Evolutionary conservation across 2,797 vertebrate genomes (phyloP).

Genomic region (Muscicapa striata): DNA sequence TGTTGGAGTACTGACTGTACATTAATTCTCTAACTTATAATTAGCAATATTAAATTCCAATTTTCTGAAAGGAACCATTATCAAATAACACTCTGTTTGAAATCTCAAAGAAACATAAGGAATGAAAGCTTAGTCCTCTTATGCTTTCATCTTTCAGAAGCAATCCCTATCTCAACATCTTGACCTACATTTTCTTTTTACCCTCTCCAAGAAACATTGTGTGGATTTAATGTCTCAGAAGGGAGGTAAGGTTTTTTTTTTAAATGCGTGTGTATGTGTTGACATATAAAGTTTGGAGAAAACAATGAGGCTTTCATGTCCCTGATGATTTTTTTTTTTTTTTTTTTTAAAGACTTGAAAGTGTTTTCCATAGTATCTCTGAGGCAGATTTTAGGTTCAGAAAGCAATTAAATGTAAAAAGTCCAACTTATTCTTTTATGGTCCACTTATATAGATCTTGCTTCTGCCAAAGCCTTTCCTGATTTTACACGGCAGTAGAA

Average conservation of each 20-base stretch:
- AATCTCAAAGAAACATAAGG: conserved; percentile 68
- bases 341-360: background rate
- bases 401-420: background rate
- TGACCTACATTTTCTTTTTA: conserved; percentile 72
- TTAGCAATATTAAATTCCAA: conserved; percentile 66
- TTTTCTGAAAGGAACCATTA: conserved; percentile 65
- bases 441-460: background rate
- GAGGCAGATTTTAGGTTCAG: background rate
- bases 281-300: conserved; percentile 44
- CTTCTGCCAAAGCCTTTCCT: conserved; percentile 3
- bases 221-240: conserved; percentile 65
- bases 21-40: conserved; percentile 66
- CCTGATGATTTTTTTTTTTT: background rate
- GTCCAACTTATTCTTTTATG: background rate
- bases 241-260: conserved; percentile 27
- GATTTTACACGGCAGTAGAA: background rate
- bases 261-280: conserved; percentile 19
- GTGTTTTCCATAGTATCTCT: background rate
- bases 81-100: conserved; percentile 66
- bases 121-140: conserved; percentile 63
- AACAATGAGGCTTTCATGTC: conserved; percentile 45
- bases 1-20: conserved; percentile 45
- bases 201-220: conserved; percentile 61
- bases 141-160: conserved; percentile 68
- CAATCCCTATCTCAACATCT: conserved; percentile 68